Evolutionary conservation across 2,113 vertebrate genomes (phyloP), one percentile per base, ranked within the genome.

Genomic region (Budorcas taxicolor): DNA sequence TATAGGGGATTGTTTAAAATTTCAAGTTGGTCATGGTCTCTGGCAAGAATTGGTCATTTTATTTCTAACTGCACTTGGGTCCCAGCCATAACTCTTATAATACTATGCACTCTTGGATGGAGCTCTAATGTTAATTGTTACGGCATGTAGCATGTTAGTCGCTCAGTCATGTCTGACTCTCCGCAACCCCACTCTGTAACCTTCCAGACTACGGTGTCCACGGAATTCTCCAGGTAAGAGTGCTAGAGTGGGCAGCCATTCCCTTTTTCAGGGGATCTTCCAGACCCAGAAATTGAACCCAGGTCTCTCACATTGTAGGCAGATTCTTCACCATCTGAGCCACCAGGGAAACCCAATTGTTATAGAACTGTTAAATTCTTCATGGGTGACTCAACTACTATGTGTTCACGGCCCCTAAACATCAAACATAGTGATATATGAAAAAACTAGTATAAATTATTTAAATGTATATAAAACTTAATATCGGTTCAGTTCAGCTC

Each of bases 1-100:
- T 36, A 81, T 47, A 94, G 45, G 58, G n/a, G 92, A 85, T 47
- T 43, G 1, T 92, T 97, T 84, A 97, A 97, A 93, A 96, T 90
- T 95, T 89, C n/a, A 36, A 94, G 40, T 96, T 90, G 96, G 55
- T 91, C 45, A 93, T 67, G 12, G 45, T 87, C 60, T 93, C 71
- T 90, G 71, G 21, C 40, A 80, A 96, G 95, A 96, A 29, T 52
- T 40, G 16, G 8, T 67, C 90, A 91, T 97, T 95, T 97, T 89
- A 87, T 90, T 93, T 43, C 57, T 81, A 92, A 87, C 16, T 81
- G 27, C 25, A 93, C 45, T 96, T 93, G 80, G 29, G 7, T n/a
- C 89, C 9, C 16, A 85, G 91, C 45, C 89, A 94, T 67, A 94
- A 43, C 25, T 96, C 55, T 87, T 91, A 5, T 5, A 93, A 88